A percentile compares a stretch with the other conserved stretches of the same genome.
Evolutionary conservation across 2,797 vertebrate genomes (phyloP).

Genomic region (Euthynnus affinis): DNA sequence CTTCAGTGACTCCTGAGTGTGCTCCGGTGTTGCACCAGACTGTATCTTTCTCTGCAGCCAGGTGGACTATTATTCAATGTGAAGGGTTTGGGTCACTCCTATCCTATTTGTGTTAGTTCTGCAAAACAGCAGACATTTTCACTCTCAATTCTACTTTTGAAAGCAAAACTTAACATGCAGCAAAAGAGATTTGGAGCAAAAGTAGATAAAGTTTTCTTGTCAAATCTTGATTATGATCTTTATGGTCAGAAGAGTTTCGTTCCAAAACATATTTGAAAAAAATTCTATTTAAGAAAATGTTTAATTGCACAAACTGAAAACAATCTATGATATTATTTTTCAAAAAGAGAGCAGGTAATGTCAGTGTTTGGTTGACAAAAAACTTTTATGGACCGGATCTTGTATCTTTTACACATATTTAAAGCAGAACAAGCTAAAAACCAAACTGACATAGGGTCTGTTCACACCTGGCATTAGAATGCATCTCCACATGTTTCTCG

Average conservation of each 20-base stretch:
- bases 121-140: neutral
- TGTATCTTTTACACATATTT: neutral
- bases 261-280: neutral
- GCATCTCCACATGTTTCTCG: too few species aligned
- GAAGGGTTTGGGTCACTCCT: neutral
- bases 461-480: too few species aligned
- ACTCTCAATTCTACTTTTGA: neutral
- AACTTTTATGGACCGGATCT: neutral
- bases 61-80: neutral
- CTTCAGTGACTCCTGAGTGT: neutral
- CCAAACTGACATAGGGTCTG: too few species aligned
- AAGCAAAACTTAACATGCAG: neutral
- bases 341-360: neutral
- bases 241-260: neutral
- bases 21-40: neutral
- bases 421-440: constrained; percentile 8
- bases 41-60: neutral
- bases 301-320: constrained; percentile 4
- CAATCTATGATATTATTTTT: neutral
- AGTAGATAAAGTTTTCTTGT: neutral
- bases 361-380: neutral
- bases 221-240: neutral
- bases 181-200: neutral
- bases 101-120: constrained; percentile 11
- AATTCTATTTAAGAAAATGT: neutral